These are phyloP conservation scores for Geopemphigus sp. DNA, from an alignment of 1,140 invertebrate species.

Conservation along the genomic window DNA sequence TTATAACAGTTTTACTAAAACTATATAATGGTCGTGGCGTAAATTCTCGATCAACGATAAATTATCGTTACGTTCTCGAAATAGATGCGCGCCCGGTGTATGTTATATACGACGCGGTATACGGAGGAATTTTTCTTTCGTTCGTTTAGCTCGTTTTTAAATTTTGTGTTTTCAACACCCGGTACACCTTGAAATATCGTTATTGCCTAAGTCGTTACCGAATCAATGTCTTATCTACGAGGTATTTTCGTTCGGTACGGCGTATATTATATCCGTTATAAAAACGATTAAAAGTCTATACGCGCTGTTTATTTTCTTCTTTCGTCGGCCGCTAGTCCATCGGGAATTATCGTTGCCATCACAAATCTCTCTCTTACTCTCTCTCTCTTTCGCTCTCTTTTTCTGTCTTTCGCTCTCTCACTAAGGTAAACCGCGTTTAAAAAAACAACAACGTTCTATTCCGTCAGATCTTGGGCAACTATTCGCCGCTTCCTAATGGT, in stretches of 20 bases:
- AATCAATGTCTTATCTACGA: not conserved
- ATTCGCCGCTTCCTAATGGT: too few relatives aligned
- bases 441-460: too few relatives aligned
- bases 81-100: not conserved
- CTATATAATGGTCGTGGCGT: not conserved
- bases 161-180: not conserved
- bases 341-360: too few relatives aligned
- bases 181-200: not conserved
- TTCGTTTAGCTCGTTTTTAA: not conserved
- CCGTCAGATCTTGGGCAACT: too few relatives aligned
- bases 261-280: not conserved
- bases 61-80: not conserved
- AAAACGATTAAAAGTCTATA: not conserved
- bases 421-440: too few relatives aligned
- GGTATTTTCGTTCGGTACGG: not conserved
- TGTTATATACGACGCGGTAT: not conserved
- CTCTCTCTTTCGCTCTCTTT: too few relatives aligned
- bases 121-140: not conserved
- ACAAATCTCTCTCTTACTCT: too few relatives aligned
- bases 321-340: too few relatives aligned
- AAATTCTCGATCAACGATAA: not conserved
- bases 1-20: not conserved
- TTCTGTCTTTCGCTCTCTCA: too few relatives aligned
- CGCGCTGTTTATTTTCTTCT: too few relatives aligned
- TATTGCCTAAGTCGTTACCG: not conserved